A percentile compares a stretch with the other conserved stretches of the same genome.
Evolutionary conservation across 2,888 invertebrate genomes (phyloP).

Genomic region (Mythimna vitellina): DNA sequence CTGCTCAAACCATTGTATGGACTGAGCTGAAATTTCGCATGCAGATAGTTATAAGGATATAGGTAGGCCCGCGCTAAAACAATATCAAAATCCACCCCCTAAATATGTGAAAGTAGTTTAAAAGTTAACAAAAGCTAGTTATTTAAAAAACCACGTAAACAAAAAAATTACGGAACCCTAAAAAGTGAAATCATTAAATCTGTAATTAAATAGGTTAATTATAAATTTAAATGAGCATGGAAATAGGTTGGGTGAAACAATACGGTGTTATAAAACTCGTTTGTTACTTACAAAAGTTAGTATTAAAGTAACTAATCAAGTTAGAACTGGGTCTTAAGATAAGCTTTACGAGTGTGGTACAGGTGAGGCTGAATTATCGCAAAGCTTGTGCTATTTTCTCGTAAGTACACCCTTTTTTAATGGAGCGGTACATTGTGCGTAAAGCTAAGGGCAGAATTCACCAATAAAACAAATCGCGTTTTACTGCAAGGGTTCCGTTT

Average conservation of each 20-base stretch:
- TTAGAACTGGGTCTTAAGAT: conserved; percentile 22
- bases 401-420: neutral
- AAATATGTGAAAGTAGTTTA: no score
- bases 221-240: conserved; percentile 43
- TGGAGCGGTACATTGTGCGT: no score
- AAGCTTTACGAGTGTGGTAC: conserved; percentile 30
- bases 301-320: conserved; percentile 15
- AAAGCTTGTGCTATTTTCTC: conserved; percentile 11
- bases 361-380: conserved; percentile 29
- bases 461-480: no score
- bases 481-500: no score
- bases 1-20: no score
- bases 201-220: conserved; percentile 46
- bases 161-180: conserved; percentile 22
- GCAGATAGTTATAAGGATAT: no score
- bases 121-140: no score
- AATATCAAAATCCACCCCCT: no score
- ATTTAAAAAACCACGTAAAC: neutral
- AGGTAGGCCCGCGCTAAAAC: no score
- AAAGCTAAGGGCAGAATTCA: no score
- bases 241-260: conserved; percentile 45
- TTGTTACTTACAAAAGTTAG: conserved; percentile 22
- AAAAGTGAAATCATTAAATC: conserved; percentile 11
- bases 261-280: conserved; percentile 43
- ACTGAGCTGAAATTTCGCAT: no score